These are phyloP conservation scores for Andricus grossulariae DNA, from an alignment of 1,140 invertebrate species.

Conservation along the genomic window DNA sequence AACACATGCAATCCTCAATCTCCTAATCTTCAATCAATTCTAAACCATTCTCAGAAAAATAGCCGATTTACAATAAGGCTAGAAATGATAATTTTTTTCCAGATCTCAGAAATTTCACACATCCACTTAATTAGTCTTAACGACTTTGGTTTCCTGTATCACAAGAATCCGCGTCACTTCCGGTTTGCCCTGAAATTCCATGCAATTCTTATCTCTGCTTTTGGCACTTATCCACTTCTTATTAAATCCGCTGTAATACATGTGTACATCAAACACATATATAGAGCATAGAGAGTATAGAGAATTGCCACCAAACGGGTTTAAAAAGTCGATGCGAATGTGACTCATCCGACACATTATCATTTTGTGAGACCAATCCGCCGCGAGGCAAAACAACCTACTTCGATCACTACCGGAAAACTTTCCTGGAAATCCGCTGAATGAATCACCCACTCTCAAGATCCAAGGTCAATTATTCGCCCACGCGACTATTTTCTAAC, in stretches of 20 bases:
- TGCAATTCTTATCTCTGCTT: conserved; percentile 30
- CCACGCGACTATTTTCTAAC: conserved; percentile 36
- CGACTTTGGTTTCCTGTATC: not conserved
- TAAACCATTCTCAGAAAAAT: too few relatives aligned
- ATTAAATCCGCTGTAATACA: conserved; percentile 15
- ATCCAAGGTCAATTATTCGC: conserved; percentile 54
- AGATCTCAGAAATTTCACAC: conserved; percentile 18
- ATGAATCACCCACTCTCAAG: conserved; percentile 45
- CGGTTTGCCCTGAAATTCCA: conserved; percentile 16
- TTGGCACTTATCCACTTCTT: conserved; percentile 34
- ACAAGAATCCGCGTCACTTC: not conserved
- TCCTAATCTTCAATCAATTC: too few relatives aligned
- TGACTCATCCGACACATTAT: conserved; percentile 20
- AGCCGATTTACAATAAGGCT: too few relatives aligned
- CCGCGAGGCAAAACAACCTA: conserved; percentile 11
- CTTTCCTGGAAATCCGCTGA: conserved; percentile 49
- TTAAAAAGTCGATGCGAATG: not conserved
- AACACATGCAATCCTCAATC: too few relatives aligned
- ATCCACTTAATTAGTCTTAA: not conserved
- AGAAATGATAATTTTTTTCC: not conserved
- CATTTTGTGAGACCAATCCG: conserved; percentile 1
- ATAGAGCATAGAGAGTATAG: too few relatives aligned
- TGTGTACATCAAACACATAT: not conserved
- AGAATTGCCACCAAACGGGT: not conserved
- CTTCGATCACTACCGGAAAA: conserved; percentile 51